phyloP scores from a whole-genome alignment of 2,888 invertebrate genomes.

The Sinopyrophorus schimmeli region DNA sequence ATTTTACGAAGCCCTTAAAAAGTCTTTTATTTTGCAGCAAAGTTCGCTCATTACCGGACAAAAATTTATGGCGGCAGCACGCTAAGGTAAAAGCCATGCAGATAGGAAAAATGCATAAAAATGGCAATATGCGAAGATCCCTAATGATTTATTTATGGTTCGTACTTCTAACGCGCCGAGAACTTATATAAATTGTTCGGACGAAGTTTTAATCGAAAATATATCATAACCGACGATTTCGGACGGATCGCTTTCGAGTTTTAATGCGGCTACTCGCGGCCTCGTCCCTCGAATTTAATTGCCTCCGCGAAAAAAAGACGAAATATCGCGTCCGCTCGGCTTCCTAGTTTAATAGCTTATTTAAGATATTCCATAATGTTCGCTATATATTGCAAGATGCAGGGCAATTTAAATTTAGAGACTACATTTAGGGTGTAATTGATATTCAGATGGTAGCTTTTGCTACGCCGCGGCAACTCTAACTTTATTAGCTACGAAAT shows the following conservation, averaged over 20 bases:
- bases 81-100: too few relatives aligned
- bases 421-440: constrained; percentile 31
- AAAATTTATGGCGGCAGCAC: too few relatives aligned
- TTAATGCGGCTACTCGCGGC: background rate
- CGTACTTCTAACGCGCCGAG: background rate
- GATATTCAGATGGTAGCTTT: constrained; percentile 30
- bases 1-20: too few relatives aligned
- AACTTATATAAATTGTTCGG: constrained; percentile 11
- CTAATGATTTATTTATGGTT: constrained; percentile 13
- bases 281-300: constrained; percentile 11
- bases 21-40: too few relatives aligned
- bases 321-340: background rate
- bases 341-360: constrained; percentile 14
- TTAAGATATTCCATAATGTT: constrained; percentile 23
- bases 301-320: constrained; percentile 5
- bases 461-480: constrained; percentile 19
- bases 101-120: constrained; percentile 3
- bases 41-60: too few relatives aligned
- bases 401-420: constrained; percentile 31
- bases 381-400: constrained; percentile 30
- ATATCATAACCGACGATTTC: constrained; percentile 12
- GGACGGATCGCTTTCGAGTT: background rate
- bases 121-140: constrained; percentile 4
- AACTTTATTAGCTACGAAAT: constrained; percentile 29
- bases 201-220: constrained; percentile 21